Conservation (phyloP, 2,888 invertebrate species). For the Theretra japonica region DNA sequence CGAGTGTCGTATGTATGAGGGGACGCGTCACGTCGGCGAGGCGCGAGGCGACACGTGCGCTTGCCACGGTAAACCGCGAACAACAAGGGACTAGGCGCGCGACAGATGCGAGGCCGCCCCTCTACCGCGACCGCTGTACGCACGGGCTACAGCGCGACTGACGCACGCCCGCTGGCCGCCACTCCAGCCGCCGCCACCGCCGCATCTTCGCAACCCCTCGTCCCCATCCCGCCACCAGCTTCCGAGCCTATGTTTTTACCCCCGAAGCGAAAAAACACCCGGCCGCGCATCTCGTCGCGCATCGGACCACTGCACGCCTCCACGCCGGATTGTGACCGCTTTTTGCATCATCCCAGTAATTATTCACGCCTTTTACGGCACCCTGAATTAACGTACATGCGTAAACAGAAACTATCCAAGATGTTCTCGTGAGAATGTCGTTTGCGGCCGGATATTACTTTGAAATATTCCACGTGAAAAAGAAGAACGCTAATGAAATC, state of each 20-base stretch:
- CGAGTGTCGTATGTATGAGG: conserved; percentile 29
- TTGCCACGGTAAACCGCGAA: conserved; percentile 75
- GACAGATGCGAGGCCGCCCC: conserved; percentile 55
- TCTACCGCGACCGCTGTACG: conserved; percentile 73
- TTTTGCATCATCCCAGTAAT: conserved; percentile 71
- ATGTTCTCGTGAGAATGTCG: conserved; percentile 62
- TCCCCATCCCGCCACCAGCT: conserved; percentile 51
- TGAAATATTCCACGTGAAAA: conserved; percentile 1
- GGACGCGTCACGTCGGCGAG: conserved; percentile 57
- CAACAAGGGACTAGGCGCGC: conserved; percentile 63
- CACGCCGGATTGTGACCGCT: conserved; percentile 63
- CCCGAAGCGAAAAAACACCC: conserved; percentile 31
- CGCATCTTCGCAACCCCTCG: conserved; percentile 67
- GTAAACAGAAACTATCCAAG: conserved; percentile 57
- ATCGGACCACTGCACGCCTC: conserved; percentile 51
- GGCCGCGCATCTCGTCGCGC: conserved; percentile 42
- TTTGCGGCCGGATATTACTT: conserved; percentile 32
- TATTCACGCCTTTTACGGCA: conserved; percentile 77
- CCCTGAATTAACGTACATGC: conserved; percentile 65
- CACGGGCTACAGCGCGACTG: conserved; percentile 77
- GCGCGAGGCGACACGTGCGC: conserved; percentile 76
- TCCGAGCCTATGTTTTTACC: conserved; percentile 24
- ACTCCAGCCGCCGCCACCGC: conserved; percentile 48
- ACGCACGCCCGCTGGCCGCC: conserved; percentile 46
- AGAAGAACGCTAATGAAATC: conserved; percentile 15